Percentiles rank a stretch among this genome's conserved stretches.
phyloP scores from a whole-genome alignment of 2,113 vertebrate genomes.

The Bujurquina vittata region DNA sequence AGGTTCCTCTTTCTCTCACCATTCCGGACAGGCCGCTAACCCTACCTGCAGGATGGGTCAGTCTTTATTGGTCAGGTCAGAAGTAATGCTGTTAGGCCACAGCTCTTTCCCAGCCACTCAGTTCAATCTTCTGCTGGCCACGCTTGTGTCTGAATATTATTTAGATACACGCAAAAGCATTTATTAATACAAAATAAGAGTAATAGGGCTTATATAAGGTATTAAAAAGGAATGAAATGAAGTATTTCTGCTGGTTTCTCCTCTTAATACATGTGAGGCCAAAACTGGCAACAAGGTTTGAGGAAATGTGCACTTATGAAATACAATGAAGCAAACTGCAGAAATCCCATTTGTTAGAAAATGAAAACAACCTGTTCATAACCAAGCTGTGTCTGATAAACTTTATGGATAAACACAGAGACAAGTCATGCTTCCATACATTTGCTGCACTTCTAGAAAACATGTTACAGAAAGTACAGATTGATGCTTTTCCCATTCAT shows the following conservation, averaged over 20 bases:
- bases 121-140: neutral
- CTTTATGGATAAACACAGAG: too few relatives aligned
- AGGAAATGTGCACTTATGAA: neutral
- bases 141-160: neutral
- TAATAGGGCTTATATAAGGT: neutral
- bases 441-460: neutral
- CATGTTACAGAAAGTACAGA: neutral
- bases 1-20: neutral
- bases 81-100: neutral
- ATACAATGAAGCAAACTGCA: neutral
- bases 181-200: neutral
- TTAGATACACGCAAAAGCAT: neutral
- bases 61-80: constrained; percentile 8
- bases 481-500: neutral
- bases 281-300: neutral
- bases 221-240: neutral
- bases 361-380: too few relatives aligned
- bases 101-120: neutral
- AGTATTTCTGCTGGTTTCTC: too few relatives aligned
- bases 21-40: neutral
- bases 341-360: neutral
- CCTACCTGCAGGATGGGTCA: neutral
- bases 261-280: neutral
- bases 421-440: too few relatives aligned
- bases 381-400: too few relatives aligned